These are phyloP conservation scores for Eudyptes chrysolophus DNA, from an alignment of 2,113 vertebrate genomes.

Conservation along the genomic window DNA sequence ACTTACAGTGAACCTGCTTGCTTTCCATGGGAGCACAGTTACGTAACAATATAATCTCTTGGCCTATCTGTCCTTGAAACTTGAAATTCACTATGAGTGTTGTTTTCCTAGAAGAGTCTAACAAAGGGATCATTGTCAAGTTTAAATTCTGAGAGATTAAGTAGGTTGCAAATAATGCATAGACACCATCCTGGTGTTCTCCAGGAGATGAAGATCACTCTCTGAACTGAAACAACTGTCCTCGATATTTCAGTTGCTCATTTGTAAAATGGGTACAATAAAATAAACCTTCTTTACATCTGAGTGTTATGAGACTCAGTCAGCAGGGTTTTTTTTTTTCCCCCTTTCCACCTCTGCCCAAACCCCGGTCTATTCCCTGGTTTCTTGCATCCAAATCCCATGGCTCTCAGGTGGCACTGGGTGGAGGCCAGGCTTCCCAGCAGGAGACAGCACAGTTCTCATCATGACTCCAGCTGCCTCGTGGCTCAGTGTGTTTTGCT, in stretches of 20 bases:
- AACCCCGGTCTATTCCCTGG: accelerated
- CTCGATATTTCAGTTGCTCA: neutral
- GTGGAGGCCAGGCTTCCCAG: neutral
- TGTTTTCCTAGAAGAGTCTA: neutral
- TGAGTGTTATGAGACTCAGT: neutral
- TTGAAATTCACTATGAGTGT: neutral
- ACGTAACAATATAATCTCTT: neutral
- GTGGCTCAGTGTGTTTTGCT: neutral
- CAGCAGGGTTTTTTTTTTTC: neutral
- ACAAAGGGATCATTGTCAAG: neutral
- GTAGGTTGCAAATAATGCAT: neutral
- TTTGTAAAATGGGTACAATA: neutral
- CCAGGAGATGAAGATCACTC: neutral
- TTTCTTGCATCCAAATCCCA: neutral
- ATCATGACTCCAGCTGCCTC: neutral
- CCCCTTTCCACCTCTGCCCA: neutral
- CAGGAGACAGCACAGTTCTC: neutral
- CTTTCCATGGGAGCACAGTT: neutral
- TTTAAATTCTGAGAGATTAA: neutral
- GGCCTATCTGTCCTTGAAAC: neutral
- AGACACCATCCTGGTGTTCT: neutral
- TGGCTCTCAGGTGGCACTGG: neutral
- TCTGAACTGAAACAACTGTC: neutral
- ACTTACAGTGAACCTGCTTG: neutral
- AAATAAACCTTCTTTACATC: neutral